phyloP scores from a whole-genome alignment of 2,797 vertebrate genomes.

The Rhodeus uyekii region DNA sequence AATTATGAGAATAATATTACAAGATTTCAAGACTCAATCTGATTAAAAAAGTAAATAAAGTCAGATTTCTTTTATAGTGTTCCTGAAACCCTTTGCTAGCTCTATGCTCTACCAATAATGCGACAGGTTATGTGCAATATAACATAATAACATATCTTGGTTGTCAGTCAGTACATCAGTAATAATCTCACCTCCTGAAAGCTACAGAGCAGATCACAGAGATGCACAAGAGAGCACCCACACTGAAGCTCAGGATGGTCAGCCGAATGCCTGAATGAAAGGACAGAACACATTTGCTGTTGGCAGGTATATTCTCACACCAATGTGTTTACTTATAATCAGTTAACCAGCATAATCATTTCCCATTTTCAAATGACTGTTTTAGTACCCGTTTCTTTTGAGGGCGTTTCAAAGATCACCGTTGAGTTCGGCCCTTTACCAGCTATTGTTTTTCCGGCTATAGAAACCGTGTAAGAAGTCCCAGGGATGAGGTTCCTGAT shows the following conservation, averaged over 20 bases:
- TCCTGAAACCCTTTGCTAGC: background rate
- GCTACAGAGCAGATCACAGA: constrained; percentile 32
- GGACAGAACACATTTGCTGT: constrained; percentile 5
- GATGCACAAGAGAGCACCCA: constrained; percentile 40
- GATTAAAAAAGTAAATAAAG: background rate
- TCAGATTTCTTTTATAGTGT: background rate
- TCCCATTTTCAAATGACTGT: background rate
- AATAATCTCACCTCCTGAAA: constrained; percentile 42
- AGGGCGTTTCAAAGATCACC: constrained; percentile 25
- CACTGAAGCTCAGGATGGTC: constrained; percentile 36
- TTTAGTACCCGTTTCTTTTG: constrained; percentile 25
- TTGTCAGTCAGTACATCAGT: background rate
- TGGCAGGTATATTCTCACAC: background rate
- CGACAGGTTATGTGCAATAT: background rate
- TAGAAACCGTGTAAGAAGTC: constrained; percentile 35
- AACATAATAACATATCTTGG: background rate
- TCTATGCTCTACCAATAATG: background rate
- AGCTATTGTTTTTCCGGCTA: constrained; percentile 44
- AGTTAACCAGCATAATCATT: background rate
- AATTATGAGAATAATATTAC: background rate
- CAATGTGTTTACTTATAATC: background rate
- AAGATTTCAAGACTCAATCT: background rate
- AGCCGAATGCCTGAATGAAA: constrained; percentile 33
- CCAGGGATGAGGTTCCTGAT: constrained; percentile 36
- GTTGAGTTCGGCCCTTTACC: constrained; percentile 49